These are phyloP conservation scores for Trypoxylon attenuatum DNA, from an alignment of 2,888 invertebrate genomes.

Conservation along the genomic window DNA sequence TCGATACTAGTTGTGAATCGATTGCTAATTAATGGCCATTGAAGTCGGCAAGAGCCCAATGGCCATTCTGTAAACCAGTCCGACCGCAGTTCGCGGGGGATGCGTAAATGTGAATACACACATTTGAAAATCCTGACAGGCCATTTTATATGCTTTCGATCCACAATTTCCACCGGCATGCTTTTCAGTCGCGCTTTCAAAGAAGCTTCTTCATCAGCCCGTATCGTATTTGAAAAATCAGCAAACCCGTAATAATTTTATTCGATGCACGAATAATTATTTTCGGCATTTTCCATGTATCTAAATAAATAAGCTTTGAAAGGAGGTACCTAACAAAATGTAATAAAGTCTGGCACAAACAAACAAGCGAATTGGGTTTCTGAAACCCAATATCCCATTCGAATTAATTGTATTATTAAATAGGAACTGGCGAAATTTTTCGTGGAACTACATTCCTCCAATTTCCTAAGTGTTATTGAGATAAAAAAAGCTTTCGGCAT, in stretches of 20 bases:
- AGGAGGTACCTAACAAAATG: too few species aligned
- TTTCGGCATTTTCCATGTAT: too few species aligned
- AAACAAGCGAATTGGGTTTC: too few species aligned
- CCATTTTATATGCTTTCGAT: slow-evolving; percentile 3
- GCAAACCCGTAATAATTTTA: background rate
- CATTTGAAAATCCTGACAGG: slow-evolving; percentile 1
- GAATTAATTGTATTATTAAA: too few species aligned
- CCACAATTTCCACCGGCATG: slow-evolving; percentile 1
- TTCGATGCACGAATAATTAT: background rate
- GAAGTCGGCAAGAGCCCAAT: background rate
- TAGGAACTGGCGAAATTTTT: too few species aligned
- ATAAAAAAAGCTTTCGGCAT: too few species aligned
- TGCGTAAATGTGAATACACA: background rate
- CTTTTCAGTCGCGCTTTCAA: slow-evolving; percentile 7
- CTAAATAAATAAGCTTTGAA: too few species aligned
- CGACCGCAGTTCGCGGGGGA: background rate
- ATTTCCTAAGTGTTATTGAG: too few species aligned
- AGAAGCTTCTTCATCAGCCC: background rate
- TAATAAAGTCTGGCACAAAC: too few species aligned
- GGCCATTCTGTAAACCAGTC: background rate
- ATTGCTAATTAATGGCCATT: slow-evolving; percentile 6
- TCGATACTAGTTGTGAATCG: background rate
- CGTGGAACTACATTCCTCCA: too few species aligned
- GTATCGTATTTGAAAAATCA: background rate
- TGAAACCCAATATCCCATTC: too few species aligned